A percentile compares a stretch with the other conserved stretches of the same genome.
Evolutionary conservation across 1,140 invertebrate species (phyloP).

Genomic region (Arctopsyche grandis): DNA sequence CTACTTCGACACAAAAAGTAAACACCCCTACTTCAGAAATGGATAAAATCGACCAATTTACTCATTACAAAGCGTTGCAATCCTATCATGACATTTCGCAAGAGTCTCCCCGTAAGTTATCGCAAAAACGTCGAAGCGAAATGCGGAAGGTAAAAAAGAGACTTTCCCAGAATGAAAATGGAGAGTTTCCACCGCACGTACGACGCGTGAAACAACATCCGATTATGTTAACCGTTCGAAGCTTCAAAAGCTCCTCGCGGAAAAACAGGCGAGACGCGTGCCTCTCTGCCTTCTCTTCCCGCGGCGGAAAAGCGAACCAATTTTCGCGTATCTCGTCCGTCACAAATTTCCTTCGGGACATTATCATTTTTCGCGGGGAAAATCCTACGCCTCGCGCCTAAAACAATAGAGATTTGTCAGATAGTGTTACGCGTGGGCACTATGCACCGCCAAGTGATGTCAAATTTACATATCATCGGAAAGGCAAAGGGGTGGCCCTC

Average conservation of each 20-base stretch:
- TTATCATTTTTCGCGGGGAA: conserved; percentile 37
- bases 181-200: too few species aligned
- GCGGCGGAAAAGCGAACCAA: neutral
- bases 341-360: conserved; percentile 36
- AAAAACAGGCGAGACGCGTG: conserved; percentile 2
- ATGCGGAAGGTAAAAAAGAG: too few species aligned
- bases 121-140: too few species aligned
- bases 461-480: conserved; percentile 44
- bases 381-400: conserved; percentile 18
- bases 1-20: too few species aligned
- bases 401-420: conserved; percentile 24
- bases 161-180: too few species aligned
- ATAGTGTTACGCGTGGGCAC: conserved; percentile 21
- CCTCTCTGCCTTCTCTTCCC: neutral
- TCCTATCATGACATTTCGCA: too few species aligned
- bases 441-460: conserved; percentile 27
- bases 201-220: too few species aligned
- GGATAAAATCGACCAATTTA: too few species aligned
- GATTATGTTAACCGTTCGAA: too few species aligned
- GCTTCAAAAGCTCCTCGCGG: neutral
- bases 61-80: too few species aligned
- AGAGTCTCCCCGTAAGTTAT: too few species aligned
- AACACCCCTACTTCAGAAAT: too few species aligned
- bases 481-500: conserved; percentile 13
- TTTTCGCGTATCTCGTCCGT: conserved; percentile 20